phyloP scores from a whole-genome alignment of 2,113 vertebrate genomes.

The Pluvianellus socialis region DNA sequence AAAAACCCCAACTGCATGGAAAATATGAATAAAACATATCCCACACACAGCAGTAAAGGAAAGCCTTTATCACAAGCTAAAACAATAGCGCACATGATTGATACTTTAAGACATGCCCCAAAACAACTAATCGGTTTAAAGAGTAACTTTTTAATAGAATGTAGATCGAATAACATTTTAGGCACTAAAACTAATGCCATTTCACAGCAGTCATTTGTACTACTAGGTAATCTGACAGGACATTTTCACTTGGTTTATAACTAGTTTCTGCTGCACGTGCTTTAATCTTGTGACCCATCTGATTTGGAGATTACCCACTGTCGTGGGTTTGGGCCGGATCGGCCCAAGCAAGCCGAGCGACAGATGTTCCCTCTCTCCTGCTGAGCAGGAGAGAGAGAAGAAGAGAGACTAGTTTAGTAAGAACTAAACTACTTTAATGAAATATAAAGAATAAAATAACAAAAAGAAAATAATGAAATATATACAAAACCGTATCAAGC shows the following conservation, averaged over 20 bases:
- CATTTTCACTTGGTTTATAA: neutral
- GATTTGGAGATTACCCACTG: neutral
- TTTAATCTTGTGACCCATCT: neutral
- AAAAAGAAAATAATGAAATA: too few relatives aligned
- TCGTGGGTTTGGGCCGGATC: too few relatives aligned
- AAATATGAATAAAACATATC: conserved; percentile 26
- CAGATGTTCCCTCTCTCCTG: too few relatives aligned
- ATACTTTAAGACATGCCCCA: neutral
- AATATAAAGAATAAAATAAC: too few relatives aligned
- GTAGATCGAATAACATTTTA: neutral
- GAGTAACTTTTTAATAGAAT: neutral
- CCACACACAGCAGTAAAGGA: neutral
- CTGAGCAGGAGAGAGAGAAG: too few relatives aligned
- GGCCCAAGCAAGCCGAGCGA: too few relatives aligned
- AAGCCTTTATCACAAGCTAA: neutral
- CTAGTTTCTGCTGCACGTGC: accelerated
- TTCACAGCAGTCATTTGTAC: neutral
- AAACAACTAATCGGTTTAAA: neutral
- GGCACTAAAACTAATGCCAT: neutral
- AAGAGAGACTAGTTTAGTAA: too few relatives aligned
- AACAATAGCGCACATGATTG: neutral
- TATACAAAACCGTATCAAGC: too few relatives aligned
- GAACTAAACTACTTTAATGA: too few relatives aligned
- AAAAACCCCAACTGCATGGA: neutral
- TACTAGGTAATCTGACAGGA: neutral